Evolutionary conservation across 1,140 invertebrate species (phyloP).

Genomic region (Solen grandis): DNA sequence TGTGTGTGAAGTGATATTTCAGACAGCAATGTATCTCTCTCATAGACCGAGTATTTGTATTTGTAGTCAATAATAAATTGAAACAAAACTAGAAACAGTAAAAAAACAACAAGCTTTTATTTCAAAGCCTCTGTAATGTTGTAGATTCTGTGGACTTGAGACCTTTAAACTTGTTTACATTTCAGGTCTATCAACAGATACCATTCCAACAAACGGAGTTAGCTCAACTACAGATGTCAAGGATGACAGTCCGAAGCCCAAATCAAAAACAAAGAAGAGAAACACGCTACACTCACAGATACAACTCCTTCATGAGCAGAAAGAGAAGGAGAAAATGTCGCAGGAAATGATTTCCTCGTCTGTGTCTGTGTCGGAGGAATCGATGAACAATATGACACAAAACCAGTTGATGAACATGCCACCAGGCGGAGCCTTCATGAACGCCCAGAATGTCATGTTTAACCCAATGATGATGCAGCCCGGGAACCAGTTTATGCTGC

Average conservation of each 20-base stretch:
- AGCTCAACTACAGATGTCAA: slow-evolving; percentile 35
- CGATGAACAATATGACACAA: not conserved
- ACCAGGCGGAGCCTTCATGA: slow-evolving; percentile 41
- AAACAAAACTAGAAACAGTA: too few relatives aligned
- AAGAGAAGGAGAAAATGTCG: slow-evolving; percentile 51
- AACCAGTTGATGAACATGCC: slow-evolving; percentile 48
- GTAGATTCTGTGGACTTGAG: too few relatives aligned
- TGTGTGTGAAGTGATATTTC: too few relatives aligned
- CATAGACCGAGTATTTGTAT: too few relatives aligned
- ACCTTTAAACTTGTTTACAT: too few relatives aligned
- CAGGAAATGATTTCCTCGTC: slow-evolving; percentile 56
- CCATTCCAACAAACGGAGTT: slow-evolving; percentile 31
- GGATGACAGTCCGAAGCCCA: slow-evolving; percentile 55
- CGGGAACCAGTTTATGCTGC: slow-evolving; percentile 50
- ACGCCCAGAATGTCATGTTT: slow-evolving; percentile 49
- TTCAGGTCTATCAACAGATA: slow-evolving; percentile 43
- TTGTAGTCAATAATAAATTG: too few relatives aligned
- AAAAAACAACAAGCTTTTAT: too few relatives aligned
- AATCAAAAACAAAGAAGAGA: slow-evolving; percentile 62
- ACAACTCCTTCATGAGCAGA: slow-evolving; percentile 63
- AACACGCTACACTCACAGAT: slow-evolving; percentile 69
- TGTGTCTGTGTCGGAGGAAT: slow-evolving; percentile 45
- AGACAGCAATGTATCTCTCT: too few relatives aligned
- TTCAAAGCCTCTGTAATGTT: too few relatives aligned
- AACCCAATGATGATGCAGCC: slow-evolving; percentile 51